Evolutionary conservation across 2,113 vertebrate species (phyloP), one percentile per base, ranked within the genome.

Genomic region (Oryzias celebensis): DNA sequence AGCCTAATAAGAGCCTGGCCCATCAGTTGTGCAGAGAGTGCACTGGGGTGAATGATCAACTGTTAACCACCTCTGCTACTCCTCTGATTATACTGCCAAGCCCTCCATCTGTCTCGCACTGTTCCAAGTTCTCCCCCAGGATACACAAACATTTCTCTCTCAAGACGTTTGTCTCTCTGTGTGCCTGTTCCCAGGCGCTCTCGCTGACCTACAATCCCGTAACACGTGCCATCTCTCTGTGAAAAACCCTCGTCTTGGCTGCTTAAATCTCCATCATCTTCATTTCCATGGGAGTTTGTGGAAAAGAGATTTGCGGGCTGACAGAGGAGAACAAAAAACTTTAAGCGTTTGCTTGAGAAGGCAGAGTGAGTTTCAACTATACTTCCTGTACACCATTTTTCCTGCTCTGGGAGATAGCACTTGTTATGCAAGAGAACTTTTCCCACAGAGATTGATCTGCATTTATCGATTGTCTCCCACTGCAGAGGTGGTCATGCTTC

Each of bases 11-110:
- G 36, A 66, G 63, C n/a, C 12, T 56, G 63, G 59, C 63, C 56
- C 57, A 52, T 77, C 67, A 78, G 73, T 65, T 73, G 62, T 46
- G 62, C 61, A 50, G 43, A 58, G 67, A 74, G 69, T 58, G 71
- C 62, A 76, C 68, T 3, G 10, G 62, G 65, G 70, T 77, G 81
- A 83, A 71, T 80, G 76, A 76, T 87, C 75, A 82, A 68, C 72
- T 77, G 73, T 81, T 86, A 82, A 86, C 77, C 71, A 78, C 60
- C 62, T 47, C 70, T 75, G 80, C 67, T 72, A 66, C 61, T 77
- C 60, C 41, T 62, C 73, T 84, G 81, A 84, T 85, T 84, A 72
- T 70, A 79, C 71, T 80, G 58, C 66, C 52, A 58, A 63, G 48
- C 58, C 41, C 41, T 81, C 73, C 58, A 77, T 85, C 73, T 75